Evolutionary conservation across 2,113 vertebrate genomes (phyloP).

Genomic region (Trichechus manatus): DNA sequence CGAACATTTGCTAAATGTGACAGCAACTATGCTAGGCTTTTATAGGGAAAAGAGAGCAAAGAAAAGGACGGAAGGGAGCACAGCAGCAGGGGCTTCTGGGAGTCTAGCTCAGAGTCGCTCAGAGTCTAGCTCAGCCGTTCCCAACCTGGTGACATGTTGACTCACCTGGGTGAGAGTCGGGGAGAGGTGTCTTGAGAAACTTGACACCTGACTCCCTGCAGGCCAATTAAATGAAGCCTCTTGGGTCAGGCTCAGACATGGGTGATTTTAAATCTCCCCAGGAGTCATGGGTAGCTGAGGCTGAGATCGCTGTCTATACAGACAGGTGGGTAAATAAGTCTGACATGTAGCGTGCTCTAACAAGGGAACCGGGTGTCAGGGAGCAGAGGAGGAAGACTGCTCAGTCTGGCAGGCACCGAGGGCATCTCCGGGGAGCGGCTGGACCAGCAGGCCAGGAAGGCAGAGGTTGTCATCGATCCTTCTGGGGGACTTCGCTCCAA

Average conservation of each 20-base stretch:
- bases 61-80: background rate
- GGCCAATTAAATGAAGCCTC: background rate
- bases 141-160: background rate
- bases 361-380: too few species aligned
- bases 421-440: background rate
- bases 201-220: accelerated
- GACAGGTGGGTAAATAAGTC: too few species aligned
- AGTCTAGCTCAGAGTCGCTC: background rate
- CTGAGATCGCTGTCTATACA: background rate
- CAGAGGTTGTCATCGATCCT: background rate
- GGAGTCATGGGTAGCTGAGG: background rate
- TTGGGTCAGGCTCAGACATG: background rate
- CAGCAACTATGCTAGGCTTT: background rate
- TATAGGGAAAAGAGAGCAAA: background rate
- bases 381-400: background rate
- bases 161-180: accelerated
- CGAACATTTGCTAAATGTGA: background rate
- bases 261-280: background rate
- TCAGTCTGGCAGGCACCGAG: background rate
- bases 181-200: background rate
- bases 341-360: accelerated
- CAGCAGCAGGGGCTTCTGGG: background rate
- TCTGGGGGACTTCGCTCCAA: background rate
- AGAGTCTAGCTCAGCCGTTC: background rate
- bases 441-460: accelerated